Evolutionary conservation across 2,797 vertebrate species (phyloP).

Genomic region (Propithecus perrieri): DNA sequence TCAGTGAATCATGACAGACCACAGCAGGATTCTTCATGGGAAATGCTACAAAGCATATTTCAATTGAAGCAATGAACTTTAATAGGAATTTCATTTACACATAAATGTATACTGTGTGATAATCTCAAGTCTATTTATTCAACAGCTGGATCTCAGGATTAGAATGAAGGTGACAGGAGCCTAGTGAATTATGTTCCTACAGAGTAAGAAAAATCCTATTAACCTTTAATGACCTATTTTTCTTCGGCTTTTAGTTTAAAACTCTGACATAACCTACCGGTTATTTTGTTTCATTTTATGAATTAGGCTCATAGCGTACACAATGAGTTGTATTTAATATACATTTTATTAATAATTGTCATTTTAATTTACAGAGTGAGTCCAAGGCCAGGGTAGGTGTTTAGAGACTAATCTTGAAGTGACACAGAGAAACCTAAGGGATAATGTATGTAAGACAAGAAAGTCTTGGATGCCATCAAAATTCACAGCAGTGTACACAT

Average conservation of each 20-base stretch:
- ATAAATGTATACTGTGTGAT: slow-evolving; percentile 74
- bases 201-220: slow-evolving; percentile 71
- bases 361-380: slow-evolving; percentile 24
- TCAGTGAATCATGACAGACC: slow-evolving; percentile 73
- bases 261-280: slow-evolving; percentile 30
- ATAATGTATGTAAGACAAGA: not conserved
- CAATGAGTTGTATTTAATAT: not conserved
- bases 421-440: not conserved
- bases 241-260: slow-evolving; percentile 54
- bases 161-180: slow-evolving; percentile 73
- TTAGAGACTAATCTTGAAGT: slow-evolving; percentile 41
- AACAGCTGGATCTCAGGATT: slow-evolving; percentile 76
- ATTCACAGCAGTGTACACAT: not conserved
- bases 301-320: slow-evolving; percentile 1
- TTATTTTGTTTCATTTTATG: slow-evolving; percentile 51
- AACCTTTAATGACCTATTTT: slow-evolving; percentile 72
- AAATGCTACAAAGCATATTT: slow-evolving; percentile 76
- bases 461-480: not conserved
- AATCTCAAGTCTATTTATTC: slow-evolving; percentile 81
- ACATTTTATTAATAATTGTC: not conserved
- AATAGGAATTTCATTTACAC: slow-evolving; percentile 79
- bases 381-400: not conserved
- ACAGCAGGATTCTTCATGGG: slow-evolving; percentile 75
- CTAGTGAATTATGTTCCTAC: slow-evolving; percentile 59
- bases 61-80: slow-evolving; percentile 80